Evolutionary conservation across 2,797 vertebrate genomes (phyloP).

Genomic region (Serranus cabrilla): DNA sequence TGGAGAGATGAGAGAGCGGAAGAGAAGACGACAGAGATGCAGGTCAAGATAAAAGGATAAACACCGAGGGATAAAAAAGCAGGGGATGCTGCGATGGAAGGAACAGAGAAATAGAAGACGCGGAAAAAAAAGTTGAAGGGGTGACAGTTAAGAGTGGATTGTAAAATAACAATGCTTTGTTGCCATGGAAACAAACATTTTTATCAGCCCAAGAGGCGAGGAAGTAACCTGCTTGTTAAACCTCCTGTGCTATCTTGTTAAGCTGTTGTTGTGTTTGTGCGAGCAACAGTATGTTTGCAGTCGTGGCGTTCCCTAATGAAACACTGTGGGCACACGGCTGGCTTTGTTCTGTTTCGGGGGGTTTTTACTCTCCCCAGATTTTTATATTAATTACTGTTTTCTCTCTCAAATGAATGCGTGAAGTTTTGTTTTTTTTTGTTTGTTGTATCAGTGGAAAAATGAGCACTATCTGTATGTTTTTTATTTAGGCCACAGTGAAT

Average conservation of each 20-base stretch:
- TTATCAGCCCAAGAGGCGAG: constrained; percentile 69
- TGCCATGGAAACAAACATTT: constrained; percentile 79
- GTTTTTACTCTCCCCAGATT: constrained; percentile 16
- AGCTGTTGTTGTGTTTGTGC: constrained; percentile 78
- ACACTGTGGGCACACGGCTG: constrained; percentile 55
- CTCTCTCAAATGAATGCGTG: constrained; percentile 20
- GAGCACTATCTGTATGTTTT: constrained; percentile 2
- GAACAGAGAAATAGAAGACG: constrained; percentile 54
- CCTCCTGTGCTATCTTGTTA: constrained; percentile 76
- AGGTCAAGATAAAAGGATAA: constrained; percentile 79
- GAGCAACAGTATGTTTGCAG: constrained; percentile 69
- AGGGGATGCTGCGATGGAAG: constrained; percentile 49
- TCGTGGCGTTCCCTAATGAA: constrained; percentile 66
- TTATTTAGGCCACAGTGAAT: constrained; percentile 37
- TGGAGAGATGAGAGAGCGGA: constrained; percentile 43
- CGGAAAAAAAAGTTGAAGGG: constrained; percentile 68
- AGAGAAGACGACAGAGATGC: constrained; percentile 61
- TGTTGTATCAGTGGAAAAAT: constrained; percentile 10
- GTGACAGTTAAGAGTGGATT: constrained; percentile 73
- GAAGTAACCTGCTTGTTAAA: constrained; percentile 81
- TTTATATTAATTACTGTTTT: constrained; percentile 58
- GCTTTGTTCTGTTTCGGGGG: constrained; percentile 54
- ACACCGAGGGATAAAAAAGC: constrained; percentile 60
- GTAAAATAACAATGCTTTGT: constrained; percentile 78
- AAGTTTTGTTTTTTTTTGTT: constrained; percentile 9